These are phyloP conservation scores for Hypolimnas misippus DNA, from an alignment of 2,888 invertebrate genomes.

Conservation along the genomic window DNA sequence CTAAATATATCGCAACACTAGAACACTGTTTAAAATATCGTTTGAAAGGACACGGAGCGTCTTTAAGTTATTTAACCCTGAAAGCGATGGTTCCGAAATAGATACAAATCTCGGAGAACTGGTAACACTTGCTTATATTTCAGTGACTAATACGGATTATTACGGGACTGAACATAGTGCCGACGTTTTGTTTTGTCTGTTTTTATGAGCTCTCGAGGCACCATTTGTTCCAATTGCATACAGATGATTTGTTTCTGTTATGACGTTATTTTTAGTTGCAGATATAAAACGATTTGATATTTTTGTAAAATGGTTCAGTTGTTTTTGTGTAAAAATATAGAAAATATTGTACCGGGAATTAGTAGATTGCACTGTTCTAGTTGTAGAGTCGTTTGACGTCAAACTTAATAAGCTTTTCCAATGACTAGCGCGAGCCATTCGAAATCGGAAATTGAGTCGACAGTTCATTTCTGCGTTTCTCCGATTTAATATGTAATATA, in stretches of 20 bases:
- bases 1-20: constrained; percentile 60
- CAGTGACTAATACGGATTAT: constrained; percentile 62
- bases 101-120: constrained; percentile 61
- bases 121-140: constrained; percentile 60
- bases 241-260: constrained; percentile 21
- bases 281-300: not conserved
- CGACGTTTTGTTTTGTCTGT: constrained; percentile 24
- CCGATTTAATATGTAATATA: constrained; percentile 31
- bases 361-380: not conserved
- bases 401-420: constrained; percentile 27
- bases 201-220: constrained; percentile 16
- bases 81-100: constrained; percentile 72
- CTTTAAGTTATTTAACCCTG: constrained; percentile 80
- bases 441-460: constrained; percentile 38
- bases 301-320: not conserved
- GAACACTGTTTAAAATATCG: constrained; percentile 60
- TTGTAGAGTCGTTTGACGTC: constrained; percentile 8
- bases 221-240: constrained; percentile 34
- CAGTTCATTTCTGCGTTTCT: constrained; percentile 31
- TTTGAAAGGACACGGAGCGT: constrained; percentile 60
- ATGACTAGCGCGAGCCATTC: constrained; percentile 22
- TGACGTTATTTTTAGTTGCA: constrained; percentile 7
- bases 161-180: constrained; percentile 44
- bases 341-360: not conserved
- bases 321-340: not conserved